Evolutionary conservation across 2,113 vertebrate genomes (phyloP).

Genomic region (Clupea harengus): DNA sequence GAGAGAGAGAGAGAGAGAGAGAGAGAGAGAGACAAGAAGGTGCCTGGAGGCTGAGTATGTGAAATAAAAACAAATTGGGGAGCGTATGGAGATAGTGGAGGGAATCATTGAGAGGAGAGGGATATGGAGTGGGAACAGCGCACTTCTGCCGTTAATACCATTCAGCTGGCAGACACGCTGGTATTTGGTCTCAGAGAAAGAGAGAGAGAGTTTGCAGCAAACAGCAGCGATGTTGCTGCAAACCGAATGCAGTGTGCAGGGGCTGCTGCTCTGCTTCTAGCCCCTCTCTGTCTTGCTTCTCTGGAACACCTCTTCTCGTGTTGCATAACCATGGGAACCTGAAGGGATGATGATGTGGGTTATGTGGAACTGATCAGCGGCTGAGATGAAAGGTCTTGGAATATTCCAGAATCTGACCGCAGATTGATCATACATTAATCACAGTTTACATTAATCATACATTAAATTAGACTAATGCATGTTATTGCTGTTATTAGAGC

Average conservation of each 20-base stretch:
- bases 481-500: not conserved
- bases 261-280: not conserved
- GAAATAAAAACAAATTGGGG: not conserved
- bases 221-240: not conserved
- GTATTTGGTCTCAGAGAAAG: not conserved
- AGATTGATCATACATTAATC: not conserved
- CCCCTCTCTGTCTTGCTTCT: not conserved
- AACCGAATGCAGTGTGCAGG: not conserved
- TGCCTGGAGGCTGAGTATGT: slow-evolving; percentile 2
- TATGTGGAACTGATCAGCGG: not conserved
- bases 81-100: not conserved
- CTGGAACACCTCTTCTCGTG: not conserved
- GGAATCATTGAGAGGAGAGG: not conserved
- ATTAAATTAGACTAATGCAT: not conserved
- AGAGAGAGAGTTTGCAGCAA: not conserved
- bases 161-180: not conserved
- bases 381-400: not conserved
- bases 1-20: slow-evolving; percentile 1
- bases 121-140: not conserved
- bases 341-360: not conserved
- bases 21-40: not conserved
- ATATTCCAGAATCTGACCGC: not conserved
- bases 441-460: not conserved
- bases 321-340: not conserved
- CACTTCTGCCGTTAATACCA: not conserved